A percentile compares a stretch with the other conserved stretches of the same genome.
Conservation (phyloP, 2,797 vertebrate genomes). For the Gallinago stenura region DNA sequence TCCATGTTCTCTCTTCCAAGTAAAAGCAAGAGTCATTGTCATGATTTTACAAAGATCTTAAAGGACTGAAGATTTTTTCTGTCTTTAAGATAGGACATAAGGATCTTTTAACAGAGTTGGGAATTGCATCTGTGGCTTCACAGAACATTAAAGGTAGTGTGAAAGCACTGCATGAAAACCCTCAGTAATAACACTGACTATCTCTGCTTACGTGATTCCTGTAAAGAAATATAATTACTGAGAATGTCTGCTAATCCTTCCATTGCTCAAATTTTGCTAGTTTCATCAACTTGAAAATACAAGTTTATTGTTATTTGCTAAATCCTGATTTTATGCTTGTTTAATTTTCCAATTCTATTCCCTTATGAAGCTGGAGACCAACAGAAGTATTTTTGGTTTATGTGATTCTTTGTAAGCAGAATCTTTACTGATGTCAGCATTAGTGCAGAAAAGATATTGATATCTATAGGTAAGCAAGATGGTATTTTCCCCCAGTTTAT, state of each 20-base stretch:
- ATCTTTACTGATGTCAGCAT: not conserved
- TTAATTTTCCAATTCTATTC: slow-evolving; percentile 23
- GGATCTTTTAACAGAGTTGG: not conserved
- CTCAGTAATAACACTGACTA: not conserved
- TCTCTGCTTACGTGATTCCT: not conserved
- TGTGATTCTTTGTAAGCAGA: slow-evolving; percentile 28
- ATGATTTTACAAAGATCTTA: not conserved
- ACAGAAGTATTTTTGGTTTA: not conserved
- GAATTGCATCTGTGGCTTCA: not conserved
- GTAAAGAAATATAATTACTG: not conserved
- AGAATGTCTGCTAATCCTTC: not conserved
- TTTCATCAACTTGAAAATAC: slow-evolving; percentile 19
- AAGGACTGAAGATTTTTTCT: not conserved
- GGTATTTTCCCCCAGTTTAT: not conserved
- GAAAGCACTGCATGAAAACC: not conserved
- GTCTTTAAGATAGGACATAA: not conserved
- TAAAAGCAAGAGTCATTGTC: not conserved
- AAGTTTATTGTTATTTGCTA: slow-evolving; percentile 21
- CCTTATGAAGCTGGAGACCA: slow-evolving; percentile 12
- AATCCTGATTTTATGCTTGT: slow-evolving; percentile 28
- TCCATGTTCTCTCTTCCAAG: not conserved
- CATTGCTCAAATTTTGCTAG: not conserved
- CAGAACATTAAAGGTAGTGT: not conserved
- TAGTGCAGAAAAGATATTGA: not conserved
- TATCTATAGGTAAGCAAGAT: not conserved